These are phyloP conservation scores for Polyploca ridens DNA, from an alignment of 2,888 invertebrate species.

Conservation along the genomic window DNA sequence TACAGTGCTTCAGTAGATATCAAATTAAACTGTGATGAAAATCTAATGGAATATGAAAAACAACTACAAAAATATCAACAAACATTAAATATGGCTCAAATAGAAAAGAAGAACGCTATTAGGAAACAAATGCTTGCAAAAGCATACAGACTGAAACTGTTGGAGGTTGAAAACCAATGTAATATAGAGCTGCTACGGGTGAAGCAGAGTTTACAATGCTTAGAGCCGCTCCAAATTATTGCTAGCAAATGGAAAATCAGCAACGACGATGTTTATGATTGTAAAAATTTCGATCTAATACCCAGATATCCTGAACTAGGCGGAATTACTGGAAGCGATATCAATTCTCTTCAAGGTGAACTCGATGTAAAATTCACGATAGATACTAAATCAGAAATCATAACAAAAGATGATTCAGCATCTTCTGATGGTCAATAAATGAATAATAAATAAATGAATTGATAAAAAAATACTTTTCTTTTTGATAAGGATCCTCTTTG, in stretches of 20 bases:
- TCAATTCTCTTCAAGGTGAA: slow-evolving; percentile 46
- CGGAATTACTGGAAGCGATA: slow-evolving; percentile 50
- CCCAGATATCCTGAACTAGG: slow-evolving; percentile 67
- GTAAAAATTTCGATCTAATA: slow-evolving; percentile 64
- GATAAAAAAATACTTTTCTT: too few relatives aligned
- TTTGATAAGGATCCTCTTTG: too few relatives aligned
- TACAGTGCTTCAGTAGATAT: slow-evolving; percentile 61
- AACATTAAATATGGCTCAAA: slow-evolving; percentile 74
- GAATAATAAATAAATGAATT: too few relatives aligned
- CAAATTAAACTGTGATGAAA: slow-evolving; percentile 68
- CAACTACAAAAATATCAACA: slow-evolving; percentile 76
- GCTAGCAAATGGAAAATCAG: slow-evolving; percentile 69
- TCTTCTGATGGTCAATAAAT: slow-evolving; percentile 23
- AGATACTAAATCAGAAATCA: slow-evolving; percentile 32
- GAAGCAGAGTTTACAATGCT: slow-evolving; percentile 76
- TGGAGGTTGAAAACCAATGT: slow-evolving; percentile 80
- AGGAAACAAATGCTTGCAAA: slow-evolving; percentile 78
- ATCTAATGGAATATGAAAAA: slow-evolving; percentile 74
- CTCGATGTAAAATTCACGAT: slow-evolving; percentile 30
- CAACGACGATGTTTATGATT: slow-evolving; percentile 54
- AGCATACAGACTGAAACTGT: slow-evolving; percentile 70
- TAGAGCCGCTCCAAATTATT: slow-evolving; percentile 73
- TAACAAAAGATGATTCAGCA: slow-evolving; percentile 36
- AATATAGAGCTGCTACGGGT: slow-evolving; percentile 75
- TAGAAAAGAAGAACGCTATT: slow-evolving; percentile 77